Conservation (phyloP, 2,888 invertebrate genomes). For the Meta bourneti region DNA sequence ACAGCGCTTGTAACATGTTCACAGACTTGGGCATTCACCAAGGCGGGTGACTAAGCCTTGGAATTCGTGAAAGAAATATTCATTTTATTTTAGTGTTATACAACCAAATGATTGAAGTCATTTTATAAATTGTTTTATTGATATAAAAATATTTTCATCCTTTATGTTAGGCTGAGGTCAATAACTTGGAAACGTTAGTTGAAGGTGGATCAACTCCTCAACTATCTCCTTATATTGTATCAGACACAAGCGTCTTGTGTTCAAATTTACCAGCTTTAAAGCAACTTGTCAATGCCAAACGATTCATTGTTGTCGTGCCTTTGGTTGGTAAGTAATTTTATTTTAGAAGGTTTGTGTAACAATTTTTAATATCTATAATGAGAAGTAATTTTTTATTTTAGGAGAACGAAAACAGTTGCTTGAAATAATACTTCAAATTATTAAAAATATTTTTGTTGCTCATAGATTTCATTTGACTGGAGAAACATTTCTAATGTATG, state of each 20-base stretch:
- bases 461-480: too few relatives aligned
- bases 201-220: conserved; percentile 79
- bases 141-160: not conserved
- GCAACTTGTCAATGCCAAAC: conserved; percentile 89
- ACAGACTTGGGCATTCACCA: too few relatives aligned
- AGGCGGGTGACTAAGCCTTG: too few relatives aligned
- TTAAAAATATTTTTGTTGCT: not conserved
- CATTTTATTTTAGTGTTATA: too few relatives aligned
- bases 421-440: not conserved
- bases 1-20: too few relatives aligned
- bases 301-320: conserved; percentile 93
- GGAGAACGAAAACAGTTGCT: not conserved
- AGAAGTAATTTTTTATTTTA: not conserved
- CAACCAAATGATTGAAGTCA: too few relatives aligned
- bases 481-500: too few relatives aligned
- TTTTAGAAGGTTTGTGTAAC: not conserved
- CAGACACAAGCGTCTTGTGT: conserved; percentile 90
- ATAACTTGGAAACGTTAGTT: conserved; percentile 87
- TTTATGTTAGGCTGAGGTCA: conserved; percentile 86
- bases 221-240: conserved; percentile 92
- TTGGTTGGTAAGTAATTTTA: conserved; percentile 87
- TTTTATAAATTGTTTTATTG: too few relatives aligned
- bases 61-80: too few relatives aligned
- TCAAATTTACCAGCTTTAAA: conserved; percentile 89
- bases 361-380: not conserved